phyloP scores from a whole-genome alignment of 2,888 invertebrate genomes.

The Lepidocyrtoides sp. region DNA sequence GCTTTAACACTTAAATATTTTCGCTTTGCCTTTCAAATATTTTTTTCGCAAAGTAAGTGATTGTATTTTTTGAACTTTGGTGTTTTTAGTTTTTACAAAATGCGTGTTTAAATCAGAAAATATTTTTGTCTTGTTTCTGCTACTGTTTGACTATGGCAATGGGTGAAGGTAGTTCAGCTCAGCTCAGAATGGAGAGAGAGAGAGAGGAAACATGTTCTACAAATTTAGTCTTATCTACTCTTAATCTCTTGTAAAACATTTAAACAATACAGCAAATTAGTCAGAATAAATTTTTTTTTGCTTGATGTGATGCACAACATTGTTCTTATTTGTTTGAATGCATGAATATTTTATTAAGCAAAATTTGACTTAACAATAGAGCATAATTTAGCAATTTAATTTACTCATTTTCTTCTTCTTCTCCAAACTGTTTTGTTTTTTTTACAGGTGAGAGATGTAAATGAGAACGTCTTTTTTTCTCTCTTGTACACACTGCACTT shows the following conservation, averaged over 20 bases:
- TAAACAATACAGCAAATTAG: neutral
- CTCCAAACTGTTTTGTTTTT: neutral
- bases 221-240: neutral
- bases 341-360: neutral
- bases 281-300: neutral
- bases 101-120: too few species aligned
- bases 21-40: too few species aligned
- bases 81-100: too few species aligned
- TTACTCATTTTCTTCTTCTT: neutral
- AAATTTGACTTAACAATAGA: slow-evolving; percentile 39
- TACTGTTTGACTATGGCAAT: neutral
- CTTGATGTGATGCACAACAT: too few species aligned
- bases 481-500: neutral
- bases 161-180: neutral
- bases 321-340: neutral
- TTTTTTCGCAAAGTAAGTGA: neutral
- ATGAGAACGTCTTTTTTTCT: slow-evolving; percentile 48
- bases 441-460: slow-evolving; percentile 32
- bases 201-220: neutral
- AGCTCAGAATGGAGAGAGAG: neutral
- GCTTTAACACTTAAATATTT: too few species aligned
- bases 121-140: too few species aligned
- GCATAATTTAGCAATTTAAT: slow-evolving; percentile 7
- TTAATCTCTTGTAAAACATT: neutral
- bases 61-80: too few species aligned